These are phyloP conservation scores for Macrosiphum euphorbiae DNA, from an alignment of 2,888 invertebrate species.

Conservation along the genomic window DNA sequence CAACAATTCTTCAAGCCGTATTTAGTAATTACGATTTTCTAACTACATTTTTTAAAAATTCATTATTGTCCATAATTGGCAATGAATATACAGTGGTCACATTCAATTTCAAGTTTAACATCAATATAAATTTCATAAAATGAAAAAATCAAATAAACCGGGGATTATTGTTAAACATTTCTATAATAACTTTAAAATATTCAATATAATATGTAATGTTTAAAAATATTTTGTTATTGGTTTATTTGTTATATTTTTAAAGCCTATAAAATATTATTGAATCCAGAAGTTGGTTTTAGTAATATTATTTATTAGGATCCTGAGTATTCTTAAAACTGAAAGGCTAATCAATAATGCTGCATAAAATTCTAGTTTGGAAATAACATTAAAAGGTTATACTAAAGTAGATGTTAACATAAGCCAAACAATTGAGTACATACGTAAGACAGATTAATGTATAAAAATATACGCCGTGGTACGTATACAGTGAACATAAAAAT, in stretches of 20 bases:
- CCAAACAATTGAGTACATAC: not conserved
- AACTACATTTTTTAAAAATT: not conserved
- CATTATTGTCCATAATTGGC: not conserved
- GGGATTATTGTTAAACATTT: not conserved
- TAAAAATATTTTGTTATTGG: not conserved
- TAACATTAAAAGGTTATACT: not conserved
- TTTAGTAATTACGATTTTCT: not conserved
- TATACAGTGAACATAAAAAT: not conserved
- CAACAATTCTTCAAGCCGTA: not conserved
- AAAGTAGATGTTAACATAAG: not conserved
- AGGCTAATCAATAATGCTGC: not conserved
- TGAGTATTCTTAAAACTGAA: not conserved
- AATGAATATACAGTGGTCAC: not conserved
- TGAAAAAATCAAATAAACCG: not conserved
- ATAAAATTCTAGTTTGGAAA: not conserved
- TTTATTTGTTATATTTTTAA: not conserved
- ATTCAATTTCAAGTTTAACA: not conserved
- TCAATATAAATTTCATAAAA: not conserved
- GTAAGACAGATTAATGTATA: not conserved
- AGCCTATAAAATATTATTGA: not conserved
- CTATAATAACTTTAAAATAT: not conserved
- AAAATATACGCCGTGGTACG: not conserved
- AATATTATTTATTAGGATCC: not conserved
- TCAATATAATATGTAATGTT: constrained; percentile 1
- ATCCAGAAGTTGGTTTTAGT: not conserved